Conservation (phyloP, 2,888 invertebrate species). For the Hirtodrosophila duncani region DNA sequence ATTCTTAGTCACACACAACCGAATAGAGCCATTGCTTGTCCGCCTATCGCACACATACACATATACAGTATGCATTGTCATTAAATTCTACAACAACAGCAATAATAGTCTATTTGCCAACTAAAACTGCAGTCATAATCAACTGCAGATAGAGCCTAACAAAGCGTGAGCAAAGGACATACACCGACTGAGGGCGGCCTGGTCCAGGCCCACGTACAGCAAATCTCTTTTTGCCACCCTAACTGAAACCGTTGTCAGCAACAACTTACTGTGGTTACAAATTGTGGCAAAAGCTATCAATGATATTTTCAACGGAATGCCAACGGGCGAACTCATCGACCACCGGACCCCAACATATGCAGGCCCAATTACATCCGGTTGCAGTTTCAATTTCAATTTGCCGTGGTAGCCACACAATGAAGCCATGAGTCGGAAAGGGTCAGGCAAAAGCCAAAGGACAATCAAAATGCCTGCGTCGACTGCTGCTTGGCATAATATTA, state of each 20-base stretch:
- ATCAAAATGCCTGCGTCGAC: constrained; percentile 21
- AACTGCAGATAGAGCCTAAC: too few species aligned
- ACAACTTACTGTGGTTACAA: constrained; percentile 70
- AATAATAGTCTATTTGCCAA: constrained; percentile 26
- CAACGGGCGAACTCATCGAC: constrained; percentile 5
- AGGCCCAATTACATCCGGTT: constrained; percentile 73
- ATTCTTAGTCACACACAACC: too few species aligned
- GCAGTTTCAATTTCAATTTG: constrained; percentile 73
- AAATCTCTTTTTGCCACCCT: constrained; percentile 34
- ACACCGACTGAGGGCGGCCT: too few species aligned
- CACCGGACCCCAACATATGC: constrained; percentile 50
- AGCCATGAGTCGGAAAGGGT: background rate
- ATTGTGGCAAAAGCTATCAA: constrained; percentile 72
- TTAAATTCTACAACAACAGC: constrained; percentile 19
- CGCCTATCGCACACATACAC: too few species aligned
- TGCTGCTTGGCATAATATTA: constrained; percentile 63
- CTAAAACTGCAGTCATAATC: constrained; percentile 35
- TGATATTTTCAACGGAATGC: constrained; percentile 57
- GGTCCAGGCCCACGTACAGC: background rate
- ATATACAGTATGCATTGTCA: too few species aligned
- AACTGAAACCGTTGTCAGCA: constrained; percentile 45
- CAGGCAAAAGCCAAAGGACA: constrained; percentile 34
- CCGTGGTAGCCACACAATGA: constrained; percentile 27
- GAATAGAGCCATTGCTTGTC: too few species aligned
- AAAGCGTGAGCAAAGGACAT: too few species aligned